A percentile compares a stretch with the other conserved stretches of the same genome.
These are phyloP conservation scores for Luperina testacea DNA, from an alignment of 2,888 invertebrate genomes.

Conservation along the genomic window DNA sequence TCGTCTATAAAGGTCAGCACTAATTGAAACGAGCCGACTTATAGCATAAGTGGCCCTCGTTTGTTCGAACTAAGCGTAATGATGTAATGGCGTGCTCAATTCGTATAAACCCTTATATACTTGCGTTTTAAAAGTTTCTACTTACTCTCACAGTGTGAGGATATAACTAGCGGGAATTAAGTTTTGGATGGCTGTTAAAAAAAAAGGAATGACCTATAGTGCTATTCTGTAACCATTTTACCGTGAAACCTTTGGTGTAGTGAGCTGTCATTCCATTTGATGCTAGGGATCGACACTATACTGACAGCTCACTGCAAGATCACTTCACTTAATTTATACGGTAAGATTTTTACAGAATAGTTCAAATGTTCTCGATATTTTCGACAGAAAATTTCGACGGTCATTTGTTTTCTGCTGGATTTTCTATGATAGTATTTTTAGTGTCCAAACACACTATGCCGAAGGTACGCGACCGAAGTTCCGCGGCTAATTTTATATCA, in stretches of 20 bases:
- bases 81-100: slow-evolving; percentile 70
- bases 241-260: neutral
- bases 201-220: neutral
- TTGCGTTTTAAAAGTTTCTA: slow-evolving; percentile 32
- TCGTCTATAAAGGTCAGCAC: slow-evolving; percentile 36
- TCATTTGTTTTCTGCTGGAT: neutral
- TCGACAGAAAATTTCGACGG: neutral
- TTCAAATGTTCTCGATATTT: neutral
- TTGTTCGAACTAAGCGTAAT: slow-evolving; percentile 66
- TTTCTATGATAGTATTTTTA: neutral
- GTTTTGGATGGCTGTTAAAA: neutral
- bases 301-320: neutral
- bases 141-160: slow-evolving; percentile 16
- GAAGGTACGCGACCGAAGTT: too few relatives aligned
- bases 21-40: slow-evolving; percentile 64
- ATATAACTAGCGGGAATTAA: neutral
- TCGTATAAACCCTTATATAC: slow-evolving; percentile 59
- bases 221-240: neutral
- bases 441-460: too few relatives aligned
- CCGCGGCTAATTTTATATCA: too few relatives aligned
- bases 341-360: neutral
- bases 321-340: neutral
- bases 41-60: slow-evolving; percentile 59
- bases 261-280: too few relatives aligned
- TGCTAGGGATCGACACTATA: neutral